Conservation (phyloP, 2,113 vertebrate genomes). For the Sylvietta virens region DNA sequence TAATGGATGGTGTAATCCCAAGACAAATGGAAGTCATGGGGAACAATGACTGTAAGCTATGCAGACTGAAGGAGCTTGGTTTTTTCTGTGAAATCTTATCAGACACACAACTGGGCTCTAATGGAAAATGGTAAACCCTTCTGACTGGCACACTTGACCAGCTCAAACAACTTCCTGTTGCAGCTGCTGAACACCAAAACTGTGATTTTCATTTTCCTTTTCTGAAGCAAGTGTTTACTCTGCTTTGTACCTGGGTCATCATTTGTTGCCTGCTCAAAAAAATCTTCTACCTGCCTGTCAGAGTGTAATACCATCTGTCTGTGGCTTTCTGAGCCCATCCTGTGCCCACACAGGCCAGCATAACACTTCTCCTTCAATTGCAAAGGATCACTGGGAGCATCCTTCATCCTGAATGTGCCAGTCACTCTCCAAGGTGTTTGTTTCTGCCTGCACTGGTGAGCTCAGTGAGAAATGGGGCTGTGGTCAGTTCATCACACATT, state of each 20-base stretch:
- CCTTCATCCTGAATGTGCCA: background rate
- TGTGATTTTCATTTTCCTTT: background rate
- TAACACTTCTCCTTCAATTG: background rate
- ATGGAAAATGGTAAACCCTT: background rate
- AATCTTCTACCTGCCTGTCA: background rate
- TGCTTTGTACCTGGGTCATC: background rate
- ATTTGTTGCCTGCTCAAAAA: background rate
- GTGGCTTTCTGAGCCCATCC: background rate
- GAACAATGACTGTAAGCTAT: background rate
- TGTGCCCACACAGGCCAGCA: rapidly evolving
- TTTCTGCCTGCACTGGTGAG: background rate
- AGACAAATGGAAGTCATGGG: background rate
- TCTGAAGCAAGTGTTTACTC: background rate
- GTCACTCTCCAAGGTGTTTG: background rate
- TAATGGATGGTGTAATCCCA: background rate
- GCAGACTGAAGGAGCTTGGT: background rate
- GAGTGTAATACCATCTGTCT: background rate
- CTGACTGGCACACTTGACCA: background rate
- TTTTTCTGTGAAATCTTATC: background rate
- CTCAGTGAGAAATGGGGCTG: background rate
- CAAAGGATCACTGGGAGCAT: background rate
- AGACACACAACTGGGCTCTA: background rate
- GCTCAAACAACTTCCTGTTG: background rate
- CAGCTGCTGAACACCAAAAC: background rate
- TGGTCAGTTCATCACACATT: background rate